Evolutionary conservation across 2,888 invertebrate species (phyloP), one percentile per base, ranked within the genome.

Genomic region (Plebejus melissa): DNA sequence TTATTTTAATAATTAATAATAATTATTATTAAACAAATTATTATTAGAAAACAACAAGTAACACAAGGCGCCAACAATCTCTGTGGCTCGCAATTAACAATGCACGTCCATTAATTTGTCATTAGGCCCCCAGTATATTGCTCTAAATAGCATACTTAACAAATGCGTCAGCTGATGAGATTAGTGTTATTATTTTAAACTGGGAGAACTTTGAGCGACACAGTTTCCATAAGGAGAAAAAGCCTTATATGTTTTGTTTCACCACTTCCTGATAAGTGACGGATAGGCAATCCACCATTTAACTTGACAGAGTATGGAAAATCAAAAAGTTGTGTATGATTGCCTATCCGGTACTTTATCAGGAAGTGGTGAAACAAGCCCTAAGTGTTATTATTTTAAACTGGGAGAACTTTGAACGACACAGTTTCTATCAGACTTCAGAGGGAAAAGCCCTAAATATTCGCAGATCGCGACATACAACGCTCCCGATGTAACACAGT

Each of bases 81-180:
- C 36, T 86, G 79, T 87, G 87, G 78, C 78, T 83, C 77, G 79
- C 77, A 82, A 86, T 85, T 84, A 85, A 79, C 22, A 41, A 71
- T 32, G 50, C 50, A 72, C 1, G 50, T 2, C 46, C 13, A 91
- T 91, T 90, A 89, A 89, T 88, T 87, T 85, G 81, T 87, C 88
- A 88, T 92, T 91, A 92, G 80, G 79, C 74, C 77, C 78, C 76
- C 79, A 81, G 87, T 88, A 88, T 87, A 76, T 80, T 85, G 90
- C 81, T 87, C 89, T 76, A 87, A 89, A 90, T 89, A 84, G 83
- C 80, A 81, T 83, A 83, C 84, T 86, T 85, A 83, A 82, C 80
- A 82, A 86, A 83, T 86, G 85, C 88, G 89, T 90, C 87, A 80
- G 86, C 82, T 81, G 83, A 84, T 84, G 84, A 83, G 84, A 86